phyloP scores from a whole-genome alignment of 1,140 invertebrate genomes.

The Panagrolaimus sp. region DNA sequence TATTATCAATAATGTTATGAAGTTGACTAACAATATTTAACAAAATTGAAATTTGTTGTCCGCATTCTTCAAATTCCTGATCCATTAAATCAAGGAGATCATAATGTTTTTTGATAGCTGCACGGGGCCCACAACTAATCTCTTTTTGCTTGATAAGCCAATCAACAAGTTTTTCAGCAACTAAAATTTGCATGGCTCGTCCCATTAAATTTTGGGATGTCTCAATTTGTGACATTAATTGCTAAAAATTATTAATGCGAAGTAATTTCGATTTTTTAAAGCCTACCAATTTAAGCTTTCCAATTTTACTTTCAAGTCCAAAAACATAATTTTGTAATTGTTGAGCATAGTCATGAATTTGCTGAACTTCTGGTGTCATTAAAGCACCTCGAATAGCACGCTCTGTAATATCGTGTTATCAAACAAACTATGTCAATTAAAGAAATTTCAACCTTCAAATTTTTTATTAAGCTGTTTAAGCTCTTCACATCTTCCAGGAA shows the following conservation, averaged over 20 bases:
- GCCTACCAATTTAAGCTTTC: constrained; percentile 18
- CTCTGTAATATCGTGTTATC: not conserved
- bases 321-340: constrained; percentile 23
- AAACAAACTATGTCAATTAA: not conserved
- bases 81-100: constrained; percentile 26
- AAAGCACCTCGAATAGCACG: constrained; percentile 18
- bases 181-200: constrained; percentile 27
- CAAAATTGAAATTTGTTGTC: constrained; percentile 27
- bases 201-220: constrained; percentile 20
- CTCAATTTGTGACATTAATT: constrained; percentile 24
- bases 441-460: constrained; percentile 21
- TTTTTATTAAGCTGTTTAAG: constrained; percentile 24
- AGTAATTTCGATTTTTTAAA: not conserved
- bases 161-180: constrained; percentile 28
- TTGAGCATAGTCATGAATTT: constrained; percentile 14
- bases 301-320: constrained; percentile 27
- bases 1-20: not conserved
- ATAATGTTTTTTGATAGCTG: constrained; percentile 26
- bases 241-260: constrained; percentile 6
- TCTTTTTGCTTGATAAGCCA: constrained; percentile 30
- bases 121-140: constrained; percentile 22
- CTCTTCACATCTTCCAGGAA: constrained; percentile 7
- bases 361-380: constrained; percentile 18
- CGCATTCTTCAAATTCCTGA: constrained; percentile 26
- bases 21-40: constrained; percentile 9